Conservation (phyloP, 2,113 vertebrate species). For the Gulo gulo region DNA sequence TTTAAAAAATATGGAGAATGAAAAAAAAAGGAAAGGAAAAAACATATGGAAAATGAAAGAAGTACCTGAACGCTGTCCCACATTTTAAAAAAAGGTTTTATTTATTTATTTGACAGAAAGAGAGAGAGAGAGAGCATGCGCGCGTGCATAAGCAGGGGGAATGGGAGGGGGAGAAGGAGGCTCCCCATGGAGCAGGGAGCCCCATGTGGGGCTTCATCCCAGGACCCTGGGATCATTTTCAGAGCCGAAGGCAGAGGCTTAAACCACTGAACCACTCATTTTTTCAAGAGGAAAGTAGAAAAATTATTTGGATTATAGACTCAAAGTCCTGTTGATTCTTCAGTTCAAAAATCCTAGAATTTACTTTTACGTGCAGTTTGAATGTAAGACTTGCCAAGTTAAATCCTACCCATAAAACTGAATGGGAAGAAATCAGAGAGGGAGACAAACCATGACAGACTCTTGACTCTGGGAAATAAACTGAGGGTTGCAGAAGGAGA, state of each 20-base stretch:
- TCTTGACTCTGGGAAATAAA: too few relatives aligned
- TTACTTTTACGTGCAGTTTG: slow-evolving; percentile 37
- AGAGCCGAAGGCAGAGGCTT: too few relatives aligned
- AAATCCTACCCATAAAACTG: background rate
- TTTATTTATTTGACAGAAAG: background rate
- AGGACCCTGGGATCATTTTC: too few relatives aligned
- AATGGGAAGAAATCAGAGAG: too few relatives aligned
- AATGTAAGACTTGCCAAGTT: slow-evolving; percentile 30
- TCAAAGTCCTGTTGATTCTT: background rate
- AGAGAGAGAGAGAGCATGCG: background rate
- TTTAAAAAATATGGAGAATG: slow-evolving; percentile 34
- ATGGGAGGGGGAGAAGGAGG: too few relatives aligned
- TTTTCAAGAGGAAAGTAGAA: slow-evolving; percentile 27
- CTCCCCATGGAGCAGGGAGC: too few relatives aligned
- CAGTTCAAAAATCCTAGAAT: slow-evolving; percentile 11
- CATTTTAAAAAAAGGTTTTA: background rate
- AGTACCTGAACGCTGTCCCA: background rate
- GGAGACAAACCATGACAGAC: too few relatives aligned
- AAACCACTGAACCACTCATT: too few relatives aligned
- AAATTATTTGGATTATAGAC: slow-evolving; percentile 28
- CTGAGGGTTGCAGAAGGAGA: too few relatives aligned
- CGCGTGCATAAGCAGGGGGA: too few relatives aligned
- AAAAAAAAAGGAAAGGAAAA: background rate
- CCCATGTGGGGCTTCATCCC: too few relatives aligned
- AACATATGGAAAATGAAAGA: background rate